Conservation (phyloP, 2,113 vertebrate species). For the Gymnorhina tibicen region DNA sequence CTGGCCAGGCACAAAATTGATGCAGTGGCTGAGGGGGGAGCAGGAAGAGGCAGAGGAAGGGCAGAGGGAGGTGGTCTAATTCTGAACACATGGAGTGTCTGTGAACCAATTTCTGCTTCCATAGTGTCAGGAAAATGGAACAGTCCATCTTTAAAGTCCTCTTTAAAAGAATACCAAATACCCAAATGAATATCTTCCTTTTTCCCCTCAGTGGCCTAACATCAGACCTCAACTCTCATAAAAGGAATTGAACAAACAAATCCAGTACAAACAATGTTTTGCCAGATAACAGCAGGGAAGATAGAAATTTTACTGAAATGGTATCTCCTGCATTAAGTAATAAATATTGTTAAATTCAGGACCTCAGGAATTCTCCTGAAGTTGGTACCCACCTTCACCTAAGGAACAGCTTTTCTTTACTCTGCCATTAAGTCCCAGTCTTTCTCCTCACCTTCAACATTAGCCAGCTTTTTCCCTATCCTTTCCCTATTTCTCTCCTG, state of each 20-base stretch:
- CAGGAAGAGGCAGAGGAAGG: background rate
- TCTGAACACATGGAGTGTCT: background rate
- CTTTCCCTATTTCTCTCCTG: background rate
- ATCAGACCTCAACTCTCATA: background rate
- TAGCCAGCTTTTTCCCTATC: background rate
- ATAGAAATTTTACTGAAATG: background rate
- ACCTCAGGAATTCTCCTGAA: background rate
- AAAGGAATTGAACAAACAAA: background rate
- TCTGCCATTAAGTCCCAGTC: background rate
- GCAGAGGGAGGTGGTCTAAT: background rate
- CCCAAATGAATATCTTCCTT: background rate
- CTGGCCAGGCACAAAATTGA: background rate
- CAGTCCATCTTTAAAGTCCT: accelerated
- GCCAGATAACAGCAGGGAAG: background rate
- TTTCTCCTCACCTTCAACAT: background rate
- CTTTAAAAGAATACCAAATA: background rate
- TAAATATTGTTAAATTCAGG: background rate
- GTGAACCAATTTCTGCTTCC: background rate
- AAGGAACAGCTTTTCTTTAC: background rate
- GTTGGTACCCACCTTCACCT: background rate
- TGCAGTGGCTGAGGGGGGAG: background rate
- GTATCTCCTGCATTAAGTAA: background rate
- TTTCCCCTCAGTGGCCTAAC: too few relatives aligned
- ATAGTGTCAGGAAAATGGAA: background rate
- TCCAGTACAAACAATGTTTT: background rate